Evolutionary conservation across 2,797 vertebrate species (phyloP).

Genomic region (Lacerta bilineata): DNA sequence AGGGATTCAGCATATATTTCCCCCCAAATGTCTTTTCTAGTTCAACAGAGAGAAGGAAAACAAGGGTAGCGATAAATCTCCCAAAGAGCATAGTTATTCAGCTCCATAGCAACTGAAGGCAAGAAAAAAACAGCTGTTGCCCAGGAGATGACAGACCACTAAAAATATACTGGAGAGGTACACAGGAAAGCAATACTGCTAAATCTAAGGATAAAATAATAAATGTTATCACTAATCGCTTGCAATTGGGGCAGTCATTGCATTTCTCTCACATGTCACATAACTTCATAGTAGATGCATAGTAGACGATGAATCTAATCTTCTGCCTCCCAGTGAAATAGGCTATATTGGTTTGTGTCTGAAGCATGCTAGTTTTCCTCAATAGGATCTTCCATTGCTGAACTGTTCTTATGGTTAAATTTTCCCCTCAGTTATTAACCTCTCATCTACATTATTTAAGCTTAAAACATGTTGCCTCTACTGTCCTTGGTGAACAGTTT

Average conservation of each 20-base stretch:
- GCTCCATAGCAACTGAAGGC: constrained; percentile 24
- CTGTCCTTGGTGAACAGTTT: background rate
- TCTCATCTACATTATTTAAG: background rate
- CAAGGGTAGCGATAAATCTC: background rate
- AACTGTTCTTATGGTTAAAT: background rate
- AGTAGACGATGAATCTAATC: background rate
- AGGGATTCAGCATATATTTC: constrained; percentile 2
- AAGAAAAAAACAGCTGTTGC: constrained; percentile 31
- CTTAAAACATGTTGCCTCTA: background rate
- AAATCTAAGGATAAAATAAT: background rate
- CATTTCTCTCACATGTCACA: background rate
- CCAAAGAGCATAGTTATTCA: constrained; percentile 5
- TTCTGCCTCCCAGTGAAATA: background rate
- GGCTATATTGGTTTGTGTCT: background rate
- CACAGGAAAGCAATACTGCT: constrained; percentile 1
- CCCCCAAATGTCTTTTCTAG: constrained; percentile 18
- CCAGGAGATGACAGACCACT: constrained; percentile 24
- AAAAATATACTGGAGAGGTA: constrained; percentile 22
- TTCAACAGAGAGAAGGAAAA: constrained; percentile 25
- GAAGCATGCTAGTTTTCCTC: background rate
- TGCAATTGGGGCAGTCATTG: background rate
- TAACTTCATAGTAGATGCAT: background rate
- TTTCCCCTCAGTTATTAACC: background rate
- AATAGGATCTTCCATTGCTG: background rate
- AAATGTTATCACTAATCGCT: background rate